Base-by-base conservation (phyloP, 2,113 vertebrate species). In the Penelope pileata region DNA sequence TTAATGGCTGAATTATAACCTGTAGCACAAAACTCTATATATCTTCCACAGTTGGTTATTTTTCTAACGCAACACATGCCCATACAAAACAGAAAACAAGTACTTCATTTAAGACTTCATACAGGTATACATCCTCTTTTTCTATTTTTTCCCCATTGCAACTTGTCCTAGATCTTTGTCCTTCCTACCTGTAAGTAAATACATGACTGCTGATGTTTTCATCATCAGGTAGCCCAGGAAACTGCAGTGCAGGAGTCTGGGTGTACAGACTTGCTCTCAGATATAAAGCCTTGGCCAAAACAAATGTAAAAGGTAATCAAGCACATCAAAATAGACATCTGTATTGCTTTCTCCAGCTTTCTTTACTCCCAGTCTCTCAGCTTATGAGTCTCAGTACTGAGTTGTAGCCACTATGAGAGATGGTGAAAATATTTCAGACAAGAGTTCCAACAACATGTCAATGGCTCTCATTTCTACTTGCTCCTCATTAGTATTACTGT, bases 401-500 rank as follows among this genome's bases (percentile, higher is more conserved):
- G 29, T 22, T 78, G 34, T 51, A 94, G 66, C 51, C 48, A 68
- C 70, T 60, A 64, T 5, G 10, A 75, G 29, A 86, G 51, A 24
- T 72, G 43, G 69, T 78, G 79, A 95, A 94, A 93, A 81, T 72
- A 88, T 67, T 86, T 83, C 32, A 96, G 81, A 75, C 27, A 47
- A 48, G 59, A 86, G 43, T 84, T 96, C 92, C 95, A 96, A 84
- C 27, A 93, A 91, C 53, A 86, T 24, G 83, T 94, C 92, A 91
- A 68, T 93, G 89, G 45, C 58, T 92, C 69, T 78, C 51, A n/a
- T 78, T 95, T 93, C 86, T 64, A 32, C 83, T 94, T 92, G 62
- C 92, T 95, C 88, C 91, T 94, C 94, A 79, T 95, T 94, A 97
- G 95, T 60, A 86, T 77, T 75, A 84, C 86, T 89, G 86, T 93